A percentile compares a stretch with the other conserved stretches of the same genome.
Conservation (phyloP, 2,113 vertebrate genomes). For the Ctenomys sociabilis region DNA sequence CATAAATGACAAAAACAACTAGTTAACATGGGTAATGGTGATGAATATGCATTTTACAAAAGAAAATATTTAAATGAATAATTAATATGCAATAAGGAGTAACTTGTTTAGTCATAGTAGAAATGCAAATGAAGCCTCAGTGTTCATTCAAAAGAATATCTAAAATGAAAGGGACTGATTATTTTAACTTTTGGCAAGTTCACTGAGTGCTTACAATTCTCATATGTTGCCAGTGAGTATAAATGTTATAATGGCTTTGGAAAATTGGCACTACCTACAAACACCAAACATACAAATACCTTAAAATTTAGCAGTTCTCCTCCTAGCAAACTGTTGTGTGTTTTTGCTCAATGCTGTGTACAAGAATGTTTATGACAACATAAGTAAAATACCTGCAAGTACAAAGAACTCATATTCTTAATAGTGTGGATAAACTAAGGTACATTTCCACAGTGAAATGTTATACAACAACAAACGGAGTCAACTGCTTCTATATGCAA, state of each 20-base stretch:
- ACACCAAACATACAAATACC: not conserved
- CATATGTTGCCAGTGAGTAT: not conserved
- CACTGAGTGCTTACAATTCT: not conserved
- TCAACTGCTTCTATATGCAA: not conserved
- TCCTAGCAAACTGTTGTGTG: not conserved
- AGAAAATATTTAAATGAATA: not conserved
- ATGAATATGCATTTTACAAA: not conserved
- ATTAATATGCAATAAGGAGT: not conserved
- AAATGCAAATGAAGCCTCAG: not conserved
- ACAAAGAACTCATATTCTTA: not conserved
- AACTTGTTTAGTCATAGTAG: not conserved
- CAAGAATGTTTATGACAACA: not conserved
- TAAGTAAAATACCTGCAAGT: slow-evolving; percentile 17
- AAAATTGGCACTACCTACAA: not conserved
- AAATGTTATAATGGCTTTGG: not conserved
- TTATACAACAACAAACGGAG: not conserved
- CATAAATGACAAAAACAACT: not conserved
- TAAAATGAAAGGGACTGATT: not conserved
- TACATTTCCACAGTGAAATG: not conserved
- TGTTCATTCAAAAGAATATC: slow-evolving; percentile 13
- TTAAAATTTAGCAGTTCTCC: not conserved
- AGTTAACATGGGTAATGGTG: not conserved
- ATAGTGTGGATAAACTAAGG: not conserved
- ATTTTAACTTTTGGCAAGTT: not conserved
- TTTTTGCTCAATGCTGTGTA: not conserved